Evolutionary conservation across 1,140 invertebrate species (phyloP).

Genomic region (Maniola jurtina): DNA sequence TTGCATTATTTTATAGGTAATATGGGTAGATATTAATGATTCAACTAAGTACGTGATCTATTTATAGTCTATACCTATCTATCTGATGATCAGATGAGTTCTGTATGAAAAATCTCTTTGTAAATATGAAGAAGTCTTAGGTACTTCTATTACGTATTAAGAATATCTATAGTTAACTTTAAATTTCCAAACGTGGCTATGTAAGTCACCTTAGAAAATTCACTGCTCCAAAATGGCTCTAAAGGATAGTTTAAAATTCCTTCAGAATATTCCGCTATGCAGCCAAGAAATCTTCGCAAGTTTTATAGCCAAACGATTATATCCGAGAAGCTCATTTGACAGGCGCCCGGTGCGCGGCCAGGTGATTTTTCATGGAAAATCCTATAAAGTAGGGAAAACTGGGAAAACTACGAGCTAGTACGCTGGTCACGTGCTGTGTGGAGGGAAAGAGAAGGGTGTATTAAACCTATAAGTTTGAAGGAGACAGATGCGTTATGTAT

Average conservation of each 20-base stretch:
- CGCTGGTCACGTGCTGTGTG: conserved; percentile 35
- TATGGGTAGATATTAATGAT: too few species aligned
- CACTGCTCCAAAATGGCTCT: not conserved
- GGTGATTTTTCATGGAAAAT: conserved; percentile 46
- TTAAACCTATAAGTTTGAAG: conserved; percentile 13
- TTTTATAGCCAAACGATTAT: conserved; percentile 28
- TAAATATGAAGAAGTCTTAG: too few species aligned
- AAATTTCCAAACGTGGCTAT: too few species aligned
- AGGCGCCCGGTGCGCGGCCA: conserved; percentile 30
- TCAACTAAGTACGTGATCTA: too few species aligned
- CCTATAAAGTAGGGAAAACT: conserved; percentile 42
- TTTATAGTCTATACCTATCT: too few species aligned
- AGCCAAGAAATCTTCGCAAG: conserved; percentile 21
- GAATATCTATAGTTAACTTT: too few species aligned
- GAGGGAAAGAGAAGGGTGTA: conserved; percentile 19
- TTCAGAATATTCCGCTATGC: conserved; percentile 13
- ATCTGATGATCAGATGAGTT: too few species aligned
- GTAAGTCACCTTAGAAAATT: not conserved
- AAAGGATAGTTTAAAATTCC: conserved; percentile 10
- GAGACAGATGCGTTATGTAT: conserved; percentile 24
- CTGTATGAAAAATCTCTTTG: too few species aligned
- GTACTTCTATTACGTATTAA: too few species aligned
- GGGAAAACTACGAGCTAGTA: conserved; percentile 40
- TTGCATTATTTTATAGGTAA: too few species aligned
- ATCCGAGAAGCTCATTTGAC: conserved; percentile 35